A percentile compares a stretch with the other conserved stretches of the same genome.
Conservation (phyloP, 2,797 vertebrate genomes). For the Rhinichthys osculus region DNA sequence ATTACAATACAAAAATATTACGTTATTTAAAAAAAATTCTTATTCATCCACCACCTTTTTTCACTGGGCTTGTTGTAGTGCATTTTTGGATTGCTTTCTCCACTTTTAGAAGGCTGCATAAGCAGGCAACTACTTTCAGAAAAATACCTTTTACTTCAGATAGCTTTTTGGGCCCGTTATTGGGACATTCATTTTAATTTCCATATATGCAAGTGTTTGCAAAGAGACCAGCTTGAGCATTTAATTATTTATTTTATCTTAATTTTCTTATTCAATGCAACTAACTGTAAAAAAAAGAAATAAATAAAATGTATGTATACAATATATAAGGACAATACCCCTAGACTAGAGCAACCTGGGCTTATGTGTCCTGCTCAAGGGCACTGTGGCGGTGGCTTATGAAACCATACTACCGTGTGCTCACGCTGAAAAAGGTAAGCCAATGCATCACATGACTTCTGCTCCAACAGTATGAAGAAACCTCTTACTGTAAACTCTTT, state of each 20-base stretch:
- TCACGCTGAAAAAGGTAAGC: not conserved
- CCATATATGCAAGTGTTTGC: not conserved
- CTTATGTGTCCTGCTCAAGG: conserved; percentile 2
- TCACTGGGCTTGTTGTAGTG: not conserved
- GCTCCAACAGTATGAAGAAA: not conserved
- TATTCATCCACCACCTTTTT: not conserved
- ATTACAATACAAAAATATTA: not conserved
- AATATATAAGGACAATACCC: not conserved
- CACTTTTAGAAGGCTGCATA: not conserved
- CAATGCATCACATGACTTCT: not conserved
- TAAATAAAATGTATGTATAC: no score
- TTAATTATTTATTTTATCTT: not conserved
- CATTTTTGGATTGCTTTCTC: not conserved
- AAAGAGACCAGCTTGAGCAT: conserved; percentile 9
- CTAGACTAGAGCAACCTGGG: not conserved
- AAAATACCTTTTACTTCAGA: not conserved
- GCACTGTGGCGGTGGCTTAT: not conserved
- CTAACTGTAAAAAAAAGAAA: not conserved
- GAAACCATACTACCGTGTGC: not conserved
- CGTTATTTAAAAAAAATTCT: not conserved
- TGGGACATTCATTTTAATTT: not conserved
- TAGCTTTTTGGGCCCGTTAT: not conserved
- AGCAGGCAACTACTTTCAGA: not conserved
- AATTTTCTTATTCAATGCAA: not conserved
- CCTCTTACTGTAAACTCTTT: not conserved